Percentiles rank a stretch among this genome's conserved stretches.
Evolutionary conservation across 2,888 invertebrate species (phyloP).

Genomic region (Parascotia fuliginaria): DNA sequence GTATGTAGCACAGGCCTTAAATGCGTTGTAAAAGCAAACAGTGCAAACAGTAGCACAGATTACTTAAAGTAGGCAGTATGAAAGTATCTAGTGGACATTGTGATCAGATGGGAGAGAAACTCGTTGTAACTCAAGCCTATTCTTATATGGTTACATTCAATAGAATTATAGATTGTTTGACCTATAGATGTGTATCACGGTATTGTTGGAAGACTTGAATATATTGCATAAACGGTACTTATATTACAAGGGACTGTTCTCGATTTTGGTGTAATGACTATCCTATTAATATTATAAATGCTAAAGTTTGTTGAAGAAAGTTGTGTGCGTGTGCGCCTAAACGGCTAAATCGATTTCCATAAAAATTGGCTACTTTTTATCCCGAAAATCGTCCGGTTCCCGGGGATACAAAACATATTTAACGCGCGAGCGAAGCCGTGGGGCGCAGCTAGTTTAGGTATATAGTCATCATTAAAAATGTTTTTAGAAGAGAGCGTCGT

Average conservation of each 20-base stretch:
- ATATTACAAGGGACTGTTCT: neutral
- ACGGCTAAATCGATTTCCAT: no score
- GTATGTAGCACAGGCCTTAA: neutral
- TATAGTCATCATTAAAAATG: no score
- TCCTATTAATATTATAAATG: no score
- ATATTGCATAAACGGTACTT: neutral
- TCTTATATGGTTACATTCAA: conserved; percentile 23
- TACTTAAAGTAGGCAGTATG: neutral
- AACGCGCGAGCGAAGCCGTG: no score
- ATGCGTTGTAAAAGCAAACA: neutral
- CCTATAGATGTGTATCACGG: conserved; percentile 28
- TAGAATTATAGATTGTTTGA: conserved; percentile 23
- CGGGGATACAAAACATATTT: no score
- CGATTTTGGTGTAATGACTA: neutral
- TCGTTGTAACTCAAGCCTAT: conserved; percentile 32
- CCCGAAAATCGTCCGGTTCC: no score
- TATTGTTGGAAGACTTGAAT: conserved; percentile 5
- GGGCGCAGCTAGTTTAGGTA: no score
- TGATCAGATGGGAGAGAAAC: conserved; percentile 29
- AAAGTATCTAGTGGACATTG: conserved; percentile 14
- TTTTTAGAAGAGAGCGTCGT: no score
- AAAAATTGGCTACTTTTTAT: no score
- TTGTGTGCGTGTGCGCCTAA: no score
- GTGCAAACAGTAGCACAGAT: no score
- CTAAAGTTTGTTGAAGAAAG: no score